Conservation (phyloP, 2,797 vertebrate species). For the Borostomias antarcticus region DNA sequence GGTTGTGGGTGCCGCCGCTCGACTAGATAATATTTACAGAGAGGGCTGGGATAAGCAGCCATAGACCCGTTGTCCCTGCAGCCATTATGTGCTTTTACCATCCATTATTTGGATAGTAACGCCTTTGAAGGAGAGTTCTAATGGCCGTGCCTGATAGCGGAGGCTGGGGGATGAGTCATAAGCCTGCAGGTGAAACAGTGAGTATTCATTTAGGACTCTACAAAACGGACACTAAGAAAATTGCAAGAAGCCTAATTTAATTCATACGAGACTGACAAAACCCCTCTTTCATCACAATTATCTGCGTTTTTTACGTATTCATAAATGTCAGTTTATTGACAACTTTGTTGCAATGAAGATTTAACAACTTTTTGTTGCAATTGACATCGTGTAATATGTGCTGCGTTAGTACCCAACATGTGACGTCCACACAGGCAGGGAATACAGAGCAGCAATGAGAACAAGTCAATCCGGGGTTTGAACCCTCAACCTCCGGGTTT, state of each 20-base stretch:
- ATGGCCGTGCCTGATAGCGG: background rate
- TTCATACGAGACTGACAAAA: too few relatives aligned
- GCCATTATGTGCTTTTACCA: slow-evolving; percentile 39
- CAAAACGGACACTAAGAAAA: too few relatives aligned
- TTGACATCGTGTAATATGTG: background rate
- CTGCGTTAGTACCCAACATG: background rate
- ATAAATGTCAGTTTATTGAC: background rate
- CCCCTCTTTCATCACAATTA: too few relatives aligned
- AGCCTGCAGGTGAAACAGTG: too few relatives aligned
- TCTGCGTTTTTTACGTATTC: background rate
- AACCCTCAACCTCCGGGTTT: background rate
- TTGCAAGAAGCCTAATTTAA: too few relatives aligned
- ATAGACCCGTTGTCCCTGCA: slow-evolving; percentile 27
- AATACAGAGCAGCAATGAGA: background rate
- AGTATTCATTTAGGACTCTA: too few relatives aligned
- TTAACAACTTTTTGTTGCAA: background rate
- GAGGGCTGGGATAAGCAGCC: slow-evolving; percentile 26
- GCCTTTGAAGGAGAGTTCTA: background rate
- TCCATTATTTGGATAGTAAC: slow-evolving; percentile 31
- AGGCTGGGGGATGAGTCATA: too few relatives aligned
- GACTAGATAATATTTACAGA: slow-evolving; percentile 25
- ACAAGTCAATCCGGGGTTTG: background rate
- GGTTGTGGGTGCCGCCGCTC: slow-evolving; percentile 22
- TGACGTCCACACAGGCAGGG: background rate
- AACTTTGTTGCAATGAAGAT: background rate